Conservation (phyloP, 1,140 invertebrate genomes). For the Aphaenogaster ashmeadi region DNA sequence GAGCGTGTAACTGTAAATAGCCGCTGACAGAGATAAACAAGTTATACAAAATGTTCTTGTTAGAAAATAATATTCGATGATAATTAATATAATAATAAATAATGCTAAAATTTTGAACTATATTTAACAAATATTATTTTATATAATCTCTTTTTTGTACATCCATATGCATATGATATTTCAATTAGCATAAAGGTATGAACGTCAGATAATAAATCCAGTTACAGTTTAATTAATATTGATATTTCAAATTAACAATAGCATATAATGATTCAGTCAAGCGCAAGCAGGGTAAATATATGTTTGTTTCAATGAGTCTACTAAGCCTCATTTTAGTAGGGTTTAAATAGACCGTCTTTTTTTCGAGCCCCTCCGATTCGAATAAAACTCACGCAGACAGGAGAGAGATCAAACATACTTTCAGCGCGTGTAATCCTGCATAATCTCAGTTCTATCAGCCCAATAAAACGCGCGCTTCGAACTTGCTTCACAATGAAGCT, state of each 20-base stretch:
- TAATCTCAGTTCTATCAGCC: conserved; percentile 75
- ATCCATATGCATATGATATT: not conserved
- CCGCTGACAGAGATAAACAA: not conserved
- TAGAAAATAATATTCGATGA: not conserved
- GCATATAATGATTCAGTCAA: conserved; percentile 9
- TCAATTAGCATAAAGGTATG: not conserved
- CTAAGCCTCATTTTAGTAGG: conserved; percentile 42
- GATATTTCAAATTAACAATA: conserved; percentile 8
- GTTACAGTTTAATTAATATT: not conserved
- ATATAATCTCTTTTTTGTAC: not conserved
- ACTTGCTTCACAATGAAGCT: conserved; percentile 68
- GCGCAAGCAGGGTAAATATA: not conserved
- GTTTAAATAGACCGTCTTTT: conserved; percentile 54
- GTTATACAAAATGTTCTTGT: not conserved
- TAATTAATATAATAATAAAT: not conserved
- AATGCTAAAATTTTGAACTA: not conserved
- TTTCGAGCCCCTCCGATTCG: conserved; percentile 19
- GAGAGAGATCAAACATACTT: conserved; percentile 76
- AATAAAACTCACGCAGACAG: conserved; percentile 53
- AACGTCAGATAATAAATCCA: not conserved
- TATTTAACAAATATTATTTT: not conserved
- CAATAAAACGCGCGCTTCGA: conserved; percentile 73
- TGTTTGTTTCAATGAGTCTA: conserved; percentile 42
- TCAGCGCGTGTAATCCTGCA: conserved; percentile 78
- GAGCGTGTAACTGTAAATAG: conserved; percentile 14